Conservation (phyloP, 2,888 invertebrate species). For the Ophion ellenae region DNA sequence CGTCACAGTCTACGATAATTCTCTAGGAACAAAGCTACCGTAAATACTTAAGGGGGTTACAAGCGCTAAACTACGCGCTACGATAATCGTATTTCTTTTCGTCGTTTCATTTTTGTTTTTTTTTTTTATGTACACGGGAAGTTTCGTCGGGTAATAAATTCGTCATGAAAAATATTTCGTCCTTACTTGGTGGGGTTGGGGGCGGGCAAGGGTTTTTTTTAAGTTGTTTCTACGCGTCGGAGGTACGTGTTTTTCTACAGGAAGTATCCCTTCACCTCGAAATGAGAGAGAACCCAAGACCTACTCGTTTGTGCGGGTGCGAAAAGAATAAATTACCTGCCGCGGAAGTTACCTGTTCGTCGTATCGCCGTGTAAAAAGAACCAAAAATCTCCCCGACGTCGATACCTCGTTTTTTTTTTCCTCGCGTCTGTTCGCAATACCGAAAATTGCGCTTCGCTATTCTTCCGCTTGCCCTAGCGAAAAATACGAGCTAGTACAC, state of each 20-base stretch:
- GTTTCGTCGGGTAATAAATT: constrained; percentile 51
- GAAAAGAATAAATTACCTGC: constrained; percentile 27
- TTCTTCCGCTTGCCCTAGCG: constrained; percentile 17
- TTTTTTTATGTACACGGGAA: constrained; percentile 12
- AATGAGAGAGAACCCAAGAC: constrained; percentile 14
- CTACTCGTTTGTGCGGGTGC: constrained; percentile 14
- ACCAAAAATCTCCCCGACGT: not conserved
- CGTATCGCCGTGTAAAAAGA: constrained; percentile 5
- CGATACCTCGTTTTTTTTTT: not conserved
- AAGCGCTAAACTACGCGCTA: constrained; percentile 45
- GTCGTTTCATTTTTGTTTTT: not conserved
- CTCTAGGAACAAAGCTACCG: constrained; percentile 14
- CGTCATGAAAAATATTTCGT: constrained; percentile 44
- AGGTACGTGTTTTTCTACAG: constrained; percentile 2
- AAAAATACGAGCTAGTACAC: constrained; percentile 25
- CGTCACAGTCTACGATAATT: constrained; percentile 3
- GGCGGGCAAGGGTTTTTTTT: not conserved
- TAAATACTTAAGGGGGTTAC: constrained; percentile 9
- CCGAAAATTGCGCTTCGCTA: constrained; percentile 23
- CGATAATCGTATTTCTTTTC: not conserved
- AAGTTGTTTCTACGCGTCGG: not conserved
- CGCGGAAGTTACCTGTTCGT: constrained; percentile 18
- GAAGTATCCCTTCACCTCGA: constrained; percentile 5
- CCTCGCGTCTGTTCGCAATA: constrained; percentile 14
- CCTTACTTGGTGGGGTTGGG: constrained; percentile 1